Evolutionary conservation across 2,888 invertebrate genomes (phyloP).

Genomic region (Silvanus unidentatus): DNA sequence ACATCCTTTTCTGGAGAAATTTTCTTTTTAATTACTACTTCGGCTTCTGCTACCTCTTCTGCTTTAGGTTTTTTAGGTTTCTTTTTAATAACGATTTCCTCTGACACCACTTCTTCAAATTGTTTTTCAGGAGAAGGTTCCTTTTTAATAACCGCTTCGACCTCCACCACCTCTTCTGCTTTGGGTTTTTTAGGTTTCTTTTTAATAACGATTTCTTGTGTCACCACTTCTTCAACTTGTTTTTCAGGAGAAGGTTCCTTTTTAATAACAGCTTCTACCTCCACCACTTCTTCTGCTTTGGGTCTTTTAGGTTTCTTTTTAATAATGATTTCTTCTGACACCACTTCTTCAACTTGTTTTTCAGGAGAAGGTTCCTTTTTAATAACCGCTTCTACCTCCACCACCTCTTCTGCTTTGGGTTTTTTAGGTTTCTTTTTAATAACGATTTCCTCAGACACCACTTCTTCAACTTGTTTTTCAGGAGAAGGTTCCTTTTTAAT

Average conservation of each 20-base stretch:
- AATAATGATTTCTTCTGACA: slow-evolving; percentile 19
- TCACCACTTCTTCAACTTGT: slow-evolving; percentile 32
- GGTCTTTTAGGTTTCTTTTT: slow-evolving; percentile 30
- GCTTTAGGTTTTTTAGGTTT: slow-evolving; percentile 21
- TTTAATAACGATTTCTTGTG: slow-evolving; percentile 29
- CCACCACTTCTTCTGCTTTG: slow-evolving; percentile 3
- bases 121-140: slow-evolving; percentile 43
- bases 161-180: slow-evolving; percentile 40
- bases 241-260: slow-evolving; percentile 9
- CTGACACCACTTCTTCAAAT: slow-evolving; percentile 47
- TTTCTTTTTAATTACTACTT: slow-evolving; percentile 34
- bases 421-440: slow-evolving; percentile 27
- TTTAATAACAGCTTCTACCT: slow-evolving; percentile 5
- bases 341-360: slow-evolving; percentile 29
- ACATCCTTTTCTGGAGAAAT: slow-evolving; percentile 9
- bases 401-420: slow-evolving; percentile 26
- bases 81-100: slow-evolving; percentile 29
- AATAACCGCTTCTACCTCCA: slow-evolving; percentile 10
- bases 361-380: slow-evolving; percentile 7
- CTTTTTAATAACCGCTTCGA: slow-evolving; percentile 52
- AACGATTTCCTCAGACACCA: slow-evolving; percentile 34
- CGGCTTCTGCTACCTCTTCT: slow-evolving; percentile 21
- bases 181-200: slow-evolving; percentile 22
- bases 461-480: slow-evolving; percentile 25
- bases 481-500: slow-evolving; percentile 36